Percentiles rank a stretch among this genome's conserved stretches.
Evolutionary conservation across 1,140 invertebrate species (phyloP).

Genomic region (Cydia amplana): DNA sequence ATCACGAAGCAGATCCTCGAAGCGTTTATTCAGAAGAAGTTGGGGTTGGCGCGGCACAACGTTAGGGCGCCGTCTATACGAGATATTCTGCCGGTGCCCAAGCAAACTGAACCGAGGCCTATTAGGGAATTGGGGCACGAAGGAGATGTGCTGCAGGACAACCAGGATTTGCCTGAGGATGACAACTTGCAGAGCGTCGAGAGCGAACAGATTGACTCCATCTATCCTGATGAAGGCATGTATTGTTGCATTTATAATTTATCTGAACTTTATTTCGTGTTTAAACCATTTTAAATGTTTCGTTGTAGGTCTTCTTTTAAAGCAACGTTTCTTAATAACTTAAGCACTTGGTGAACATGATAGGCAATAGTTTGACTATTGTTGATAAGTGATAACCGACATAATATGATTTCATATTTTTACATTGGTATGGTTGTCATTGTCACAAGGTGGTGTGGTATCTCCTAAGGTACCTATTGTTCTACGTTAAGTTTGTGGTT

Average conservation of each 20-base stretch:
- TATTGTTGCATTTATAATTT: conserved; percentile 35
- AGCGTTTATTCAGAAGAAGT: conserved; percentile 83
- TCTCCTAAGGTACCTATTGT: no score
- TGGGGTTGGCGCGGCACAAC: conserved; percentile 74
- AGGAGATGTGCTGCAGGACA: conserved; percentile 39
- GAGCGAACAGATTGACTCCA: conserved; percentile 81
- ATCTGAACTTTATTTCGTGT: neutral
- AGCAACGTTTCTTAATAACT: no score
- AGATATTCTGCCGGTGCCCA: conserved; percentile 80
- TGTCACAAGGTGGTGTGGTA: no score
- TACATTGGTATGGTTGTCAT: no score
- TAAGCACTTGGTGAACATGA: no score
- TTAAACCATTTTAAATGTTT: neutral
- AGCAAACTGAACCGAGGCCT: conserved; percentile 44
- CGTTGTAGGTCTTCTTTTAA: no score
- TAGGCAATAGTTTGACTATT: no score
- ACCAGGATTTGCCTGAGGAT: conserved; percentile 57
- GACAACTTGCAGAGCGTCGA: conserved; percentile 83
- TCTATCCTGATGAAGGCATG: conserved; percentile 68
- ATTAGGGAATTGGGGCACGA: conserved; percentile 34
- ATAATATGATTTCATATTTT: no score
- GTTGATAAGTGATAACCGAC: no score
- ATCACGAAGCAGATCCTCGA: conserved; percentile 86
- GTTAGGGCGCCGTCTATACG: conserved; percentile 80
- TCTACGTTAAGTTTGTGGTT: neutral